phyloP scores from a whole-genome alignment of 92 coral and sea anemone species.

The Diadumene lineata region DNA sequence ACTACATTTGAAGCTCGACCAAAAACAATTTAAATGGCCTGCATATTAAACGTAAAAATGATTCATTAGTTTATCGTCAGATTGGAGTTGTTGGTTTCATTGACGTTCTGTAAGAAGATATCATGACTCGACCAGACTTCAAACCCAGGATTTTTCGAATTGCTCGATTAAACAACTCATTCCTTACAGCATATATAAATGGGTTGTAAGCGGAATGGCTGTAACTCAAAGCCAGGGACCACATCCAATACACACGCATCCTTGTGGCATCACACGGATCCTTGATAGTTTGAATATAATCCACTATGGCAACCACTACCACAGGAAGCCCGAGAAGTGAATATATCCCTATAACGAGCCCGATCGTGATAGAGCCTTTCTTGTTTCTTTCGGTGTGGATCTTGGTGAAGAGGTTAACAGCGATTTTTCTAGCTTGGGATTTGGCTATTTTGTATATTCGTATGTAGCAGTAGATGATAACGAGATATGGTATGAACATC shows the following conservation, averaged over 20 bases:
- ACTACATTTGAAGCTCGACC: too few species aligned
- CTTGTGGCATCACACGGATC: conserved; percentile 9
- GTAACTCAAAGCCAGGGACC: conserved; percentile 45
- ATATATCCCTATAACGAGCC: conserved; percentile 44
- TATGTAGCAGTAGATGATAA: conserved; percentile 27
- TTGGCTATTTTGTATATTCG: conserved; percentile 27
- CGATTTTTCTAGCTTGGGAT: conserved; percentile 19
- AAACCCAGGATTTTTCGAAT: conserved; percentile 24
- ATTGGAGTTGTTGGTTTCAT: too few species aligned
- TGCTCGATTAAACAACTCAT: conserved; percentile 36
- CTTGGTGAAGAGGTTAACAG: conserved; percentile 5
- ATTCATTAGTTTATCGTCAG: too few species aligned
- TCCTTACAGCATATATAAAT: conserved; percentile 51
- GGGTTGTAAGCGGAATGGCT: conserved; percentile 59
- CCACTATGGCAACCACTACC: conserved; percentile 40
- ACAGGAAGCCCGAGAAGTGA: conserved; percentile 58
- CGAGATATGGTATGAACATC: conserved; percentile 14
- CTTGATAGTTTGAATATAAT: conserved; percentile 23
- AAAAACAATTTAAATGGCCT: too few species aligned
- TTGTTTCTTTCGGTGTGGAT: conserved; percentile 23
- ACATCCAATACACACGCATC: conserved; percentile 50
- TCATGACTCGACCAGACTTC: conserved; percentile 12
- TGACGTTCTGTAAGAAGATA: background rate
- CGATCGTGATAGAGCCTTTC: conserved; percentile 51
- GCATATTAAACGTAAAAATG: too few species aligned